Evolutionary conservation across 2,797 vertebrate genomes (phyloP), one percentile per base, ranked within the genome.

Genomic region (Borostomias antarcticus): DNA sequence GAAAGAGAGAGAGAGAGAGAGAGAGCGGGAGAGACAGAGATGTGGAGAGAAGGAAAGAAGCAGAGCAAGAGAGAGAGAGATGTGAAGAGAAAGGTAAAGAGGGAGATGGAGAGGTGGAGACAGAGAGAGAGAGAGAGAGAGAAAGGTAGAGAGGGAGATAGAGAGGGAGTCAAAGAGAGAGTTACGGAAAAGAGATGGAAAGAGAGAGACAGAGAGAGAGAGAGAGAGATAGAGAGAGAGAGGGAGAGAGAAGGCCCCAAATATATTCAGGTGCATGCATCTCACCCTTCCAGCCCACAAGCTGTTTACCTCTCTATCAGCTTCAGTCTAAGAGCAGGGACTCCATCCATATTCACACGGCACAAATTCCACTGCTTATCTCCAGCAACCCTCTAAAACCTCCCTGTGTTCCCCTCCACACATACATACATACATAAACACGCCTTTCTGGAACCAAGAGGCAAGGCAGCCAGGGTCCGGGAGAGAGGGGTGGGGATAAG

Each of bases 221-320:
- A 57, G 32, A 32, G 47, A 54, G 29, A 51, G 72, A 25, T 74
- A 40, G 21, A 54, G 48, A 29, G 19, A 40, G 29, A 57, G 25
- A 21, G 54, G 32, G 26, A 35, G 73, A 74, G 68, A 58, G 78
- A 75, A 64, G 66, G 75, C 76, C 76, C 68, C 72, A 82, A 88
- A 91, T 89, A 83, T 89, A 91, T 92, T 89, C 89, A 77, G 70
- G 68, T 76, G 82, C 90, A 89, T 90, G 88, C 82, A 84, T 86
- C 86, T 72, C 40, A 60, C 53, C 40, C 15, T 70, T 17, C 45
- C 72, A 58, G 30, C 74, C 67, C 35, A 59, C 70, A 32, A 92
- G 89, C 91, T 92, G 90, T 93, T 93, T 92, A 91, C 92, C 88
- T 90, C 89, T 91, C 89, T 92, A 93, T 92, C 91, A 89, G 90